Base-by-base conservation (phyloP, 2,113 vertebrate species). In the Oreochromis aureus region DNA sequence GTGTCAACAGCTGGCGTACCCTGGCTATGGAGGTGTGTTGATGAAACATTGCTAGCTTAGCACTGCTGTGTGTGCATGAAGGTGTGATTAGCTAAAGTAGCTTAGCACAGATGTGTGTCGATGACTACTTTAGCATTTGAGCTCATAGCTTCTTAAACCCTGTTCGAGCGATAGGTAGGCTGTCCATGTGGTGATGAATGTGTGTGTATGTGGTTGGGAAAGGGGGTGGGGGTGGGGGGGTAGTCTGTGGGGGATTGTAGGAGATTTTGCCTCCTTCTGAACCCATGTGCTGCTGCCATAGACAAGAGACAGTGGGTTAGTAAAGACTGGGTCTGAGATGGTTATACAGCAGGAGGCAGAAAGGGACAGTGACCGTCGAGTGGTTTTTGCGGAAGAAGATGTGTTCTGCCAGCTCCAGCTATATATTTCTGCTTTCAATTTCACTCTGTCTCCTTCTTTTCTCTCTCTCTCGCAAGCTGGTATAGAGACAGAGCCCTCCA, bases 141-240 rank as follows among this genome's bases (percentile, higher is more conserved):
- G 88, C 76, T 81, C 3, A 27, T 56, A 88, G 89, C 82, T 89
- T 89, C 84, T 86, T 89, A 92, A 93, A 94, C 89, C 93, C 91
- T 95, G 93, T 93, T 66, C 56, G 54, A 87, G 48, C 83, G 48
- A 89, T 87, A 86, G 58, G 81, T 55, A 34, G 69, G 41, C 39
- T 86, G 87, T 80, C 32, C 34, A 46, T 83, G 86, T 54, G 41
- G 10, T 58, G 44, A 66, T 76, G 83, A 69, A 30, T 73, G 41
- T 73, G 41, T 73, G 69, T 73, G 39, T 63, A 27, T 46, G 66
- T 73, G 39, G 66, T 27, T 71, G 19, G 36, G 10, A 2, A 27
- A n/a, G 59, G 8, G 54, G 8, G 46, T 32, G 79, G 22, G 63
- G 22, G 15, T 16, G 32, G 5, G 2, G 56, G 61, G n/a, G 8